A percentile compares a stretch with the other conserved stretches of the same genome.
These are phyloP conservation scores for Drosophila sturtevanti DNA, from an alignment of 1,140 invertebrate genomes.

Conservation along the genomic window DNA sequence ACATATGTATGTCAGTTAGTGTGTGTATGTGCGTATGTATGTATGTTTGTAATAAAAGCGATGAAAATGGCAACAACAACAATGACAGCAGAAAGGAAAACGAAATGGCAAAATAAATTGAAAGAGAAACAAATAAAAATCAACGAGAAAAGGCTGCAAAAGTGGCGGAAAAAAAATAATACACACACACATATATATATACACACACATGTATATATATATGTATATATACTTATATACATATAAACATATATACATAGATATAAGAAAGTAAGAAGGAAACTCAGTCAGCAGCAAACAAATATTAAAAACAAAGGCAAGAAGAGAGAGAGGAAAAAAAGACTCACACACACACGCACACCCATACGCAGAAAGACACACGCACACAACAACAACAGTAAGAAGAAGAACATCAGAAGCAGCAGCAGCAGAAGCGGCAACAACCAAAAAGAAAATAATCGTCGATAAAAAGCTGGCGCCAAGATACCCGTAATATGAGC, in stretches of 20 bases:
- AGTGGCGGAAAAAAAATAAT: conserved; percentile 71
- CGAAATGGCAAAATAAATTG: conserved; percentile 81
- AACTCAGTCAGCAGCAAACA: conserved; percentile 60
- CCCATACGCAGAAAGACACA: conserved; percentile 6
- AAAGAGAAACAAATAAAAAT: conserved; percentile 81
- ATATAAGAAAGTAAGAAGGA: conserved; percentile 34
- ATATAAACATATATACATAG: too few species aligned
- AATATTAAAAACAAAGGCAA: conserved; percentile 78
- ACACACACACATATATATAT: conserved; percentile 4
- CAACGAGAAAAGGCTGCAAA: conserved; percentile 79
- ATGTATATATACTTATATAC: too few species aligned
- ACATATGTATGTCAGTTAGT: conserved; percentile 50
- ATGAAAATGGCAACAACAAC: conserved; percentile 79
- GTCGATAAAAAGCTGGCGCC: conserved; percentile 79
- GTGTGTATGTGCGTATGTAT: conserved; percentile 37
- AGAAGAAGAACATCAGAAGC: not conserved
- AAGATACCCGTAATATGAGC: conserved; percentile 81
- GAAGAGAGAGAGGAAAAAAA: conserved; percentile 47
- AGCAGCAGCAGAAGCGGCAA: conserved; percentile 1
- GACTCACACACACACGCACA: conserved; percentile 32
- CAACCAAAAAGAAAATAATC: conserved; percentile 69
- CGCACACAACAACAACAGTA: conserved; percentile 2
- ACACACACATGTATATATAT: too few species aligned
- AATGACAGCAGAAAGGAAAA: conserved; percentile 81
- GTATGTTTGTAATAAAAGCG: conserved; percentile 79